Evolutionary conservation across 2,888 invertebrate species (phyloP), one percentile per base, ranked within the genome.

Genomic region (Sphecodes monilicornis): DNA sequence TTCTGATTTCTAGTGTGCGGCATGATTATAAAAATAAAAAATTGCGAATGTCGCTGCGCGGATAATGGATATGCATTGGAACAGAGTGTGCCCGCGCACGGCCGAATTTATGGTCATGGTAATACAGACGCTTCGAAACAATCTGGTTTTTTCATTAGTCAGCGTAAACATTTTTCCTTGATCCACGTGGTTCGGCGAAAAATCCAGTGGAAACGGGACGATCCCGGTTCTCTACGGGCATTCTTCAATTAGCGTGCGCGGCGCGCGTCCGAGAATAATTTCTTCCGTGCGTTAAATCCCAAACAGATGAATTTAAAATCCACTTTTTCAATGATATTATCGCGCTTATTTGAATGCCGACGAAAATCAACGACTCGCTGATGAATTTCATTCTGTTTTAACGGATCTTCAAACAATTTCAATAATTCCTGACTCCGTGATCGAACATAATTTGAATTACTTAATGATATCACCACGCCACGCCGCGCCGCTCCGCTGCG

Each of bases 131-230:
- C 64, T 74, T 29, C 60, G 60, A 74, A 64, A 43, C 74, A 74
- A 74, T 74, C 74, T 60, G 43, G 74, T 43, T 43, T 75, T 75
- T 75, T 75, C 64, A 75, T 75, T 66, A 75, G 66, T 43, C 75
- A 41, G 2, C 29, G 66, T 32, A 43, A 66, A 75, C 75, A 75
- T 32, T 46, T 75, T 75, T 75, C 43, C 43, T 22, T 10, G 64
- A 29, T 43, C 43, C 41, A 46, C 74, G 32, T 64, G 60, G 60
- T 13, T n/a, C 43, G 13, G 11, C 29, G 26, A 39, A 75, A 64
- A 64, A 32, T 74, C 29, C 74, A 22, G 10, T 22, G 60, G 41
- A 64, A 60, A 29, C 74, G 29, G 60, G 26, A 72, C 72, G 50
- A 16, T 50, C 32, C 71, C 39, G n/a, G 18, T 29, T 74, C 36